Percentiles rank a stretch among this genome's conserved stretches.
phyloP scores from a whole-genome alignment of 2,113 vertebrate genomes.

The Gasterosteus nipponicus region DNA sequence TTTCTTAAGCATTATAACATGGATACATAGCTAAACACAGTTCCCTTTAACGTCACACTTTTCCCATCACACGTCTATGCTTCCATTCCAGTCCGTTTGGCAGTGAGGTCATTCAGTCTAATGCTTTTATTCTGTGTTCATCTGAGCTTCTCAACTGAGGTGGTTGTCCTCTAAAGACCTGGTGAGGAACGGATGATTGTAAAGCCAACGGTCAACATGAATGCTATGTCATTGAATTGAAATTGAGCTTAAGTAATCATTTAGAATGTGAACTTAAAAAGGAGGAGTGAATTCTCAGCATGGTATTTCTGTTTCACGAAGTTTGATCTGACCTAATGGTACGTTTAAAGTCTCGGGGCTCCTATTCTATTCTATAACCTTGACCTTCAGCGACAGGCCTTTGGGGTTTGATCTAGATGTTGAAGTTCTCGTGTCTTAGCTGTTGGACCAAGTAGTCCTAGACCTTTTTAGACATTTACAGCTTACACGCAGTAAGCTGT shows the following conservation, averaged over 20 bases:
- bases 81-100: conserved; percentile 3
- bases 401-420: conserved; percentile 20
- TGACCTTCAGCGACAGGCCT: conserved; percentile 53
- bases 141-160: not conserved
- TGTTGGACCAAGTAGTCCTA: conserved; percentile 12
- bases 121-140: not conserved
- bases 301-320: not conserved
- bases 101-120: not conserved
- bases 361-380: conserved; percentile 24
- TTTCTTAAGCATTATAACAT: not conserved
- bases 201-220: too few relatives aligned
- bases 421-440: conserved; percentile 9
- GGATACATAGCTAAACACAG: not conserved
- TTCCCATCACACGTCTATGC: not conserved
- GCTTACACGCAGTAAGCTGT: conserved; percentile 9
- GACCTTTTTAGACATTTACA: conserved; percentile 21
- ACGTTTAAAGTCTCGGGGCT: not conserved
- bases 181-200: too few relatives aligned
- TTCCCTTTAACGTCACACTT: not conserved
- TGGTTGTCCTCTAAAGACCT: not conserved
- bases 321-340: conserved; percentile 9
- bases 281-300: not conserved
- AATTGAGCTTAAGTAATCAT: not conserved
- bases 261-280: not conserved
- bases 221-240: too few relatives aligned